A percentile compares a stretch with the other conserved stretches of the same genome.
Evolutionary conservation across 2,888 invertebrate species (phyloP).

Genomic region (Acleris literana): DNA sequence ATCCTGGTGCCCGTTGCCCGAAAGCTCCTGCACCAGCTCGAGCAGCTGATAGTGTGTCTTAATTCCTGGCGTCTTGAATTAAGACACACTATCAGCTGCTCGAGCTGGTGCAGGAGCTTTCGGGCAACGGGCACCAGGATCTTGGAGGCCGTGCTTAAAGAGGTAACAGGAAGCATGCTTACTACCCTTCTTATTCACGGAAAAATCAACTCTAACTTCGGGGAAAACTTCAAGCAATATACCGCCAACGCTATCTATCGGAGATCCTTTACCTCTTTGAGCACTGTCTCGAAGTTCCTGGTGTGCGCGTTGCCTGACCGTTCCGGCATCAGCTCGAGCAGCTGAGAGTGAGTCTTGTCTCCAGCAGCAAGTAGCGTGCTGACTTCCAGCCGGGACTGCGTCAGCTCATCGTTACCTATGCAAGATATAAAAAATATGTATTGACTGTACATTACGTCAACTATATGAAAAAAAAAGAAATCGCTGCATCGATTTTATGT

Average conservation of each 20-base stretch:
- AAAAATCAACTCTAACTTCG: too few species aligned
- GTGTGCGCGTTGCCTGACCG: slow-evolving; percentile 96
- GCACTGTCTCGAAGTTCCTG: slow-evolving; percentile 93
- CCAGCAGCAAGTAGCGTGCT: slow-evolving; percentile 95
- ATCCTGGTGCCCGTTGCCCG: slow-evolving; percentile 94
- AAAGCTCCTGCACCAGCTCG: slow-evolving; percentile 97
- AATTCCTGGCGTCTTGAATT: too few species aligned
- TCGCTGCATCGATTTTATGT: too few species aligned
- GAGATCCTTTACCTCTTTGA: slow-evolving; percentile 85
- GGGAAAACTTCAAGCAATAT: too few species aligned
- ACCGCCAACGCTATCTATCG: not conserved
- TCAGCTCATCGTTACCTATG: slow-evolving; percentile 84
- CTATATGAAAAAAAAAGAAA: too few species aligned
- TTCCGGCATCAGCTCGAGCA: slow-evolving; percentile 98
- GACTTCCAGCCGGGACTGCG: slow-evolving; percentile 93
- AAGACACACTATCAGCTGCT: slow-evolving; percentile 97
- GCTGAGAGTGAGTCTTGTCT: slow-evolving; percentile 97
- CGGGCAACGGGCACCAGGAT: slow-evolving; percentile 94
- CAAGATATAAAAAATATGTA: too few species aligned
- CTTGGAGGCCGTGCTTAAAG: slow-evolving; percentile 92
- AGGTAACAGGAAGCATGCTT: slow-evolving; percentile 70
- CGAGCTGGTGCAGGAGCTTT: slow-evolving; percentile 97
- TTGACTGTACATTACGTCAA: too few species aligned
- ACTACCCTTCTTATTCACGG: too few species aligned
- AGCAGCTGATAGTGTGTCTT: slow-evolving; percentile 97